Percentiles rank a stretch among this genome's conserved stretches.
These are phyloP conservation scores for Trididemnum nubilum DNA, from an alignment of 23 tunicate species.

Conservation along the genomic window DNA sequence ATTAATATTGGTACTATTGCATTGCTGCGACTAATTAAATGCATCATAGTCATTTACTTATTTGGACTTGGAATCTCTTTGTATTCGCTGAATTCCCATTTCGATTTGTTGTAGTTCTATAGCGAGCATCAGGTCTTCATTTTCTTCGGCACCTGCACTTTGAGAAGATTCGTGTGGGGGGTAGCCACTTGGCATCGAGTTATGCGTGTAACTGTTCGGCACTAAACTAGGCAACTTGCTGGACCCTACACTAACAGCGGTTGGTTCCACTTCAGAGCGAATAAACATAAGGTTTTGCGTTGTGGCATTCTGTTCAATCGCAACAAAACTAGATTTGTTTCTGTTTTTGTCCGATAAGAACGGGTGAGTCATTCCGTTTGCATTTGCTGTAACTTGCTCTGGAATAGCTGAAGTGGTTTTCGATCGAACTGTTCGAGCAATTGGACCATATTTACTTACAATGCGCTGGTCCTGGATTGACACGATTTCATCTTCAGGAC, in stretches of 20 bases:
- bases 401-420: conserved; percentile 63
- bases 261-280: conserved; percentile 65
- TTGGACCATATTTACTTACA: conserved; percentile 91
- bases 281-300: conserved; percentile 12
- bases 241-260: conserved; percentile 8
- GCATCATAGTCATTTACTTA: too few relatives aligned
- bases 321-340: conserved; percentile 38
- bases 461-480: conserved; percentile 73
- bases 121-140: conserved; percentile 72
- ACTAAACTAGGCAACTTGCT: conserved; percentile 29
- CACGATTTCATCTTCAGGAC: conserved; percentile 69
- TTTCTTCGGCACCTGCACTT: conserved; percentile 19
- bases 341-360: conserved; percentile 43
- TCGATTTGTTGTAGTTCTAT: conserved; percentile 90
- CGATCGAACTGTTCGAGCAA: conserved; percentile 77
- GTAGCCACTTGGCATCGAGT: not conserved
- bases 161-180: not conserved
- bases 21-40: too few relatives aligned
- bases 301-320: conserved; percentile 1
- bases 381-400: conserved; percentile 74
- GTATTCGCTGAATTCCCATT: conserved; percentile 62
- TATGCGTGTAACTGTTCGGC: conserved; percentile 15
- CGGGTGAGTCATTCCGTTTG: conserved; percentile 33
- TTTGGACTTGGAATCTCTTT: conserved; percentile 21
- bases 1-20: too few relatives aligned